These are phyloP conservation scores for Hemibagrus wyckioides DNA, from an alignment of 2,113 vertebrate species.

Conservation along the genomic window DNA sequence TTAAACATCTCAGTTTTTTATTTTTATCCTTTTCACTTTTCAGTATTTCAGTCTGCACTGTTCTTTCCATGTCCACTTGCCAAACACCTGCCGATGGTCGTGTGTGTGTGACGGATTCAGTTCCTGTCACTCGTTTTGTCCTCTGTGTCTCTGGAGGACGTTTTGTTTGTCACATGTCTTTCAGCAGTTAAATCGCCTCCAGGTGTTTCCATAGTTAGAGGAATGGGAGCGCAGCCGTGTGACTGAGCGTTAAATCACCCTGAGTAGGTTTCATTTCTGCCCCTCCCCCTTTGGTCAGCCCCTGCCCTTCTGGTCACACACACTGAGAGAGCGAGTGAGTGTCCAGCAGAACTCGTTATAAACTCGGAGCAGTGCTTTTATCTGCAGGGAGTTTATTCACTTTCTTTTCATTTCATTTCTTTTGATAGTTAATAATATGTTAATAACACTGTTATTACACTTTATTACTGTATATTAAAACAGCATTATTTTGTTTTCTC, in stretches of 20 bases:
- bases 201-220: constrained; percentile 44
- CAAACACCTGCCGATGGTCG: background rate
- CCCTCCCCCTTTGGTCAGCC: background rate
- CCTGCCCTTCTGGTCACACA: background rate
- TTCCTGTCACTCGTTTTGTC: background rate
- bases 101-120: background rate
- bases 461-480: constrained; percentile 2
- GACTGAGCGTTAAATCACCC: background rate
- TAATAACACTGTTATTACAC: background rate
- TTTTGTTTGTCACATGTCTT: constrained; percentile 21
- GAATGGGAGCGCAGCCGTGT: background rate
- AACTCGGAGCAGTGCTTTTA: background rate
- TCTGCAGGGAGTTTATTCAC: background rate
- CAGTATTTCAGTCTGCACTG: background rate
- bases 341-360: background rate
- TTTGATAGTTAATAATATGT: background rate
- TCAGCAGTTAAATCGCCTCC: constrained; percentile 14
- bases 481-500: background rate
- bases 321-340: background rate
- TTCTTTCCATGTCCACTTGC: constrained; percentile 9
- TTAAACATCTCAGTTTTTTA: background rate
- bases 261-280: background rate
- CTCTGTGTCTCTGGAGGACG: background rate
- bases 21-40: background rate
- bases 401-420: too few relatives aligned